Conservation (phyloP, 2,113 vertebrate genomes). For the Anhinga anhinga region DNA sequence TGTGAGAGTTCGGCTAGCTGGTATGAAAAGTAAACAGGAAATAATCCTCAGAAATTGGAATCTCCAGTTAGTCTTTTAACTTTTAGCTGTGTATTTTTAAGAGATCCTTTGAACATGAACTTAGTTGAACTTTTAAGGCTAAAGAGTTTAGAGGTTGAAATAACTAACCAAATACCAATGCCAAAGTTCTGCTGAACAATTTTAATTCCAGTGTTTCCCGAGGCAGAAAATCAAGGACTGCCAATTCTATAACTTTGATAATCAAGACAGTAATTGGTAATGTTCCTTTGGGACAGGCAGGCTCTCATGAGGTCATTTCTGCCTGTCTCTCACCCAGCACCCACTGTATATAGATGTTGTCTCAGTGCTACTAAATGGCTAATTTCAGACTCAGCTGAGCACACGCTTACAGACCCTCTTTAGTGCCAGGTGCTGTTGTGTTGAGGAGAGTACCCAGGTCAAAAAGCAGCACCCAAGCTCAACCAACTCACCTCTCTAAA, state of each 20-base stretch:
- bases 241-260: constrained; percentile 33
- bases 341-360: neutral
- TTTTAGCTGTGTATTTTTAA: constrained; percentile 45
- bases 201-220: constrained; percentile 56
- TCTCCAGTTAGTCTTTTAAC: constrained; percentile 36
- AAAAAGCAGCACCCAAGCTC: neutral
- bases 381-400: neutral
- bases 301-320: neutral
- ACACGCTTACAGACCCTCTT: neutral
- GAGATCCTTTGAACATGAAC: constrained; percentile 58
- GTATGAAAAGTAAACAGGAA: constrained; percentile 65
- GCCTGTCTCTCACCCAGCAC: neutral
- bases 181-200: constrained; percentile 36
- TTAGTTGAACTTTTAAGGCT: constrained; percentile 52
- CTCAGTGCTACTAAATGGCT: neutral
- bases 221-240: constrained; percentile 46
- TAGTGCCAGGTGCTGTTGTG: neutral
- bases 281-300: neutral
- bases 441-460: neutral
- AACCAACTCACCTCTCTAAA: neutral
- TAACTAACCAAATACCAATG: constrained; percentile 38
- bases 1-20: constrained; percentile 44
- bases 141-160: constrained; percentile 53
- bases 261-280: constrained; percentile 30
- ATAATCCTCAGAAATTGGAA: constrained; percentile 55